Conservation (phyloP, 1,140 invertebrate species). For the Drosophila santomea region DNA sequence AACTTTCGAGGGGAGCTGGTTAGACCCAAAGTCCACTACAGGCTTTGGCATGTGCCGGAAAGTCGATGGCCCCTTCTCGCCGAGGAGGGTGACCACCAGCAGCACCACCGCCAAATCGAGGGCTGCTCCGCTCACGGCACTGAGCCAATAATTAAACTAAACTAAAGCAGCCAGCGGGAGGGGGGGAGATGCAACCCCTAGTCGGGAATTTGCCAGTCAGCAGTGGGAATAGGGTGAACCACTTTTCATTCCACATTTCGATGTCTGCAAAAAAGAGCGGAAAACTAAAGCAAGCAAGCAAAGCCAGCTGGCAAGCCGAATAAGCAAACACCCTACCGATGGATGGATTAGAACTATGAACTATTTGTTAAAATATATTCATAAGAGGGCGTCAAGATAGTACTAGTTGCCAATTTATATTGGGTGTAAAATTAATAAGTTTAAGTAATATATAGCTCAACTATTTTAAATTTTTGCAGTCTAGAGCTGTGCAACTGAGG, state of each 20-base stretch:
- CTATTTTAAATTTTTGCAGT: too few relatives aligned
- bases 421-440: too few relatives aligned
- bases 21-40: constrained; percentile 50
- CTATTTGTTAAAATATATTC: too few relatives aligned
- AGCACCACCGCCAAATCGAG: constrained; percentile 21
- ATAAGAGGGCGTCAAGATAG: too few relatives aligned
- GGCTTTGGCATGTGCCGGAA: constrained; percentile 73
- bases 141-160: constrained; percentile 79
- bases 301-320: constrained; percentile 24
- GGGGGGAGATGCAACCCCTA: constrained; percentile 60
- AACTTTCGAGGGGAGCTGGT: constrained; percentile 11
- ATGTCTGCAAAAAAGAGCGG: constrained; percentile 30
- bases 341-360: constrained; percentile 9
- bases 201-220: constrained; percentile 31
- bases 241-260: constrained; percentile 41
- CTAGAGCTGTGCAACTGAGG: too few relatives aligned
- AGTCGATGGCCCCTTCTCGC: constrained; percentile 38
- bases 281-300: not conserved
- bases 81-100: constrained; percentile 59
- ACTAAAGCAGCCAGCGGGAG: constrained; percentile 55
- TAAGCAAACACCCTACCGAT: constrained; percentile 31
- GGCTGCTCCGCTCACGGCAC: constrained; percentile 46
- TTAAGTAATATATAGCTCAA: too few relatives aligned
- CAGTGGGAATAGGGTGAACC: constrained; percentile 58
- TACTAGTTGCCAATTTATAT: too few relatives aligned